Evolutionary conservation across 2,797 vertebrate species (phyloP).

Genomic region (Neosalanx taihuensis): DNA sequence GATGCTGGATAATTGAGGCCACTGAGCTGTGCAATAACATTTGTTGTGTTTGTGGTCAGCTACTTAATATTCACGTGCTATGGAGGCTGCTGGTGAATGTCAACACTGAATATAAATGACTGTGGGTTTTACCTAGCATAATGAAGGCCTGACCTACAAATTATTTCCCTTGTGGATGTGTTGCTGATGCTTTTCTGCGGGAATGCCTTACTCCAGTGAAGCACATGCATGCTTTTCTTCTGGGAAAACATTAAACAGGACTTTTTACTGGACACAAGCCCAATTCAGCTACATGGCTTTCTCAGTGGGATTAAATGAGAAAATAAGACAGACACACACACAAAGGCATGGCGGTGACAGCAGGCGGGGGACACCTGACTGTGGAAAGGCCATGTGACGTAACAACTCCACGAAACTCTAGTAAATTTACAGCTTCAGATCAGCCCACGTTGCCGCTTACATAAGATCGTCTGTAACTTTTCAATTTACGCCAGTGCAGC

Average conservation of each 20-base stretch:
- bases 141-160: background rate
- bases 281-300: too few species aligned
- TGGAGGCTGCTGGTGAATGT: background rate
- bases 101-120: background rate
- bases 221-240: too few species aligned
- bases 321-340: background rate
- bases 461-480: conserved; percentile 15
- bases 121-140: background rate
- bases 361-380: background rate
- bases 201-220: too few species aligned
- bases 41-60: too few species aligned
- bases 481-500: conserved; percentile 10
- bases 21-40: background rate
- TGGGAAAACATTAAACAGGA: too few species aligned
- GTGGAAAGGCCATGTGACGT: conserved; percentile 18
- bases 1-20: conserved; percentile 20
- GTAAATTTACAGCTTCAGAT: conserved; percentile 22
- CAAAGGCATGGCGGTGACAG: conserved; percentile 2
- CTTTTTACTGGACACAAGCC: too few species aligned
- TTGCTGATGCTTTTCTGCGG: too few species aligned
- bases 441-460: conserved; percentile 6
- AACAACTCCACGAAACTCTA: background rate
- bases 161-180: too few species aligned
- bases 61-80: too few species aligned
- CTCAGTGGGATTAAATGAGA: too few species aligned